phyloP scores from a whole-genome alignment of 1,140 invertebrate species.

The Eulimnadia texana region DNA sequence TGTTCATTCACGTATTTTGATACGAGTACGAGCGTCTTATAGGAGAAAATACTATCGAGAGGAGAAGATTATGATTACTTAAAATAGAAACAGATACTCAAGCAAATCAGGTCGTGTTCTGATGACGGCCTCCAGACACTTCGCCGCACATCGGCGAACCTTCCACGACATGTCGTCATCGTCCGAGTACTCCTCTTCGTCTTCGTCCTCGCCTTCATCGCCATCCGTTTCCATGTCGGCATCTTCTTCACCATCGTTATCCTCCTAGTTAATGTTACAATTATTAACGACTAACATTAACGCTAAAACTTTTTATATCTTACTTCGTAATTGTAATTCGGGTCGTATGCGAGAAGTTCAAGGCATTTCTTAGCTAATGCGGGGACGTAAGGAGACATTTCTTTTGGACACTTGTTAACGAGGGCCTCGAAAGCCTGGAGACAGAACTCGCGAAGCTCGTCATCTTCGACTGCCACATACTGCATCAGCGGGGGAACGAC shows the following conservation, averaged over 20 bases:
- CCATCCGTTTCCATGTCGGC: slow-evolving; percentile 46
- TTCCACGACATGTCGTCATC: slow-evolving; percentile 99
- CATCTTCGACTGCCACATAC: slow-evolving; percentile 77
- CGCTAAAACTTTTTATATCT: no score
- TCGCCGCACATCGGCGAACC: slow-evolving; percentile 79
- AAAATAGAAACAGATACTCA: no score
- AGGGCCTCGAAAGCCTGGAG: slow-evolving; percentile 90
- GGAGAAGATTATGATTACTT: no score
- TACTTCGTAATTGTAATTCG: slow-evolving; percentile 89
- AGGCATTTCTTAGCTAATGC: slow-evolving; percentile 83
- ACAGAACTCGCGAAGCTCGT: slow-evolving; percentile 79
- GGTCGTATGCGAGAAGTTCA: slow-evolving; percentile 90
- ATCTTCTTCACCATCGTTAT: slow-evolving; percentile 45
- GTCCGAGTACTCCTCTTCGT: slow-evolving; percentile 90
- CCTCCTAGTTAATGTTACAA: no score
- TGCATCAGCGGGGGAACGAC: slow-evolving; percentile 76
- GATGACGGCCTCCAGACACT: slow-evolving; percentile 91
- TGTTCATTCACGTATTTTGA: no score
- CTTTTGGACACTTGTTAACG: slow-evolving; percentile 86
- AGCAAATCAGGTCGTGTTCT: slow-evolving; percentile 79
- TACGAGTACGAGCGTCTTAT: no score
- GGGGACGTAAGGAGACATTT: slow-evolving; percentile 78
- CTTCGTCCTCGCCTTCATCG: slow-evolving; percentile 56
- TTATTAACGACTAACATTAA: background rate
- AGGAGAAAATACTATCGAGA: no score